Evolutionary conservation across 2,888 invertebrate species (phyloP).

Genomic region (Cryptocephalus primarius): DNA sequence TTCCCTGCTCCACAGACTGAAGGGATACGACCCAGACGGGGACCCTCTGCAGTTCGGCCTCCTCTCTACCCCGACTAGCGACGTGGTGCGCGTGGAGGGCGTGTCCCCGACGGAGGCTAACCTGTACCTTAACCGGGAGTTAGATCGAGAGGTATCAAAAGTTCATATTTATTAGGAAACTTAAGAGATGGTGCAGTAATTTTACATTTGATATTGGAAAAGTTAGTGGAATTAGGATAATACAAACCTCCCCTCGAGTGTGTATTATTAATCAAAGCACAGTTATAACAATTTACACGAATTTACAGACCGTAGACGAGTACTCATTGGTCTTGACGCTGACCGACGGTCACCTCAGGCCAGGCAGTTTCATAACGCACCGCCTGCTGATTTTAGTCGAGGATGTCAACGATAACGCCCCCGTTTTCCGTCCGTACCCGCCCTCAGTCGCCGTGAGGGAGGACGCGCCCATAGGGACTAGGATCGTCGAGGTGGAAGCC

Average conservation of each 20-base stretch:
- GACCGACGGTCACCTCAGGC: conserved; percentile 77
- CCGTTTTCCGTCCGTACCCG: conserved; percentile 76
- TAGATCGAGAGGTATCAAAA: conserved; percentile 72
- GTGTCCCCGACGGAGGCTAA: conserved; percentile 73
- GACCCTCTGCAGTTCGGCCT: conserved; percentile 76
- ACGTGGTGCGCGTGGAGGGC: conserved; percentile 75
- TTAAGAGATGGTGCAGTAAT: not conserved
- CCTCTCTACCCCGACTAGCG: conserved; percentile 66
- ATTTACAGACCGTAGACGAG: conserved; percentile 64
- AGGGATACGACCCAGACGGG: conserved; percentile 77
- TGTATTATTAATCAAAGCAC: no score
- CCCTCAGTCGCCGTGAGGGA: conserved; percentile 72
- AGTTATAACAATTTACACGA: no score
- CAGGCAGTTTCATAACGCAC: conserved; percentile 81
- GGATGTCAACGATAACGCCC: conserved; percentile 87
- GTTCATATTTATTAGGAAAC: no score
- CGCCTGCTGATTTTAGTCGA: conserved; percentile 80
- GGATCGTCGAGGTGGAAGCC: conserved; percentile 69
- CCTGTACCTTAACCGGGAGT: conserved; percentile 75
- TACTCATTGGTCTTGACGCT: conserved; percentile 80
- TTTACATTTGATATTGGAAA: no score
- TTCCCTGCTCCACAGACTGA: conserved; percentile 69
- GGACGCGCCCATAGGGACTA: conserved; percentile 61
- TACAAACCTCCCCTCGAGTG: no score
- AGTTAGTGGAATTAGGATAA: no score